Percentiles rank a stretch among this genome's conserved stretches.
phyloP scores from a whole-genome alignment of 1,140 invertebrate genomes.

The Lerema accius region DNA sequence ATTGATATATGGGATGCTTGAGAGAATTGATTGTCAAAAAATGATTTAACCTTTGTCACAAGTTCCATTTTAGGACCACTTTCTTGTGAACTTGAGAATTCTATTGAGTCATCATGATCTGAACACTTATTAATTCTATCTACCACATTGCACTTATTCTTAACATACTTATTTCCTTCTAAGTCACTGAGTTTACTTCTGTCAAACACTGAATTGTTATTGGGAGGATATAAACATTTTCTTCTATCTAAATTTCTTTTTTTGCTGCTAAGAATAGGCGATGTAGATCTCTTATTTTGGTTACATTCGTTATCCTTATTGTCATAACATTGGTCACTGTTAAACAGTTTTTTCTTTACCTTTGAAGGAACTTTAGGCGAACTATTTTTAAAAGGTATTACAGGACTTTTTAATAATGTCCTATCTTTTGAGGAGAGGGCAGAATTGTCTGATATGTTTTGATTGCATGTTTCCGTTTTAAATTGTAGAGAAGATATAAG shows the following conservation, averaged over 20 bases:
- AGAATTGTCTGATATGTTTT: slow-evolving; percentile 18
- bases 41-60: slow-evolving; percentile 58
- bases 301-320: slow-evolving; percentile 9
- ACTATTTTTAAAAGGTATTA: slow-evolving; percentile 32
- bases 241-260: slow-evolving; percentile 1
- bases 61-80: slow-evolving; percentile 36
- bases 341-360: slow-evolving; percentile 59
- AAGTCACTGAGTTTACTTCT: slow-evolving; percentile 9
- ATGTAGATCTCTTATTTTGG: slow-evolving; percentile 28
- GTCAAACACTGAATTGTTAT: background rate
- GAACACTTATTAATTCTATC: background rate
- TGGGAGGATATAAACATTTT: background rate
- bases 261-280: slow-evolving; percentile 27
- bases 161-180: slow-evolving; percentile 15
- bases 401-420: slow-evolving; percentile 41
- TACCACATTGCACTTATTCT: background rate
- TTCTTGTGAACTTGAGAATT: slow-evolving; percentile 13
- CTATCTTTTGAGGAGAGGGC: slow-evolving; percentile 7
- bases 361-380: slow-evolving; percentile 43
- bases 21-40: slow-evolving; percentile 62
- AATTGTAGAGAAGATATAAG: slow-evolving; percentile 31
- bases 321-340: slow-evolving; percentile 9
- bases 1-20: slow-evolving; percentile 62
- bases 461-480: slow-evolving; percentile 1
- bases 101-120: background rate